phyloP scores from a whole-genome alignment of 2,888 invertebrate genomes.

The Ryuthela nishihirai region DNA sequence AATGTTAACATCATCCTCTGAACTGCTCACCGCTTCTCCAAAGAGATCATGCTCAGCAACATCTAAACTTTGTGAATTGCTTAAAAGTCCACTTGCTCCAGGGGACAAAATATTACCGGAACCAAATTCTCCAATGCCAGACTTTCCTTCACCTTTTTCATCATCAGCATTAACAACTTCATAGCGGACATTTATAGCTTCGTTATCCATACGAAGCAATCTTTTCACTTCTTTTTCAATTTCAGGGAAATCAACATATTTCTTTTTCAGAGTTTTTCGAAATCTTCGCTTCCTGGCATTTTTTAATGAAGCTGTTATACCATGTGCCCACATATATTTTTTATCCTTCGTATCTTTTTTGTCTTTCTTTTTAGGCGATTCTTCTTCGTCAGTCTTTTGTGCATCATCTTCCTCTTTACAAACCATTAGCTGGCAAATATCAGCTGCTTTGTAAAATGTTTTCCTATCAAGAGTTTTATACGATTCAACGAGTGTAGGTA shows the following conservation, averaged over 20 bases:
- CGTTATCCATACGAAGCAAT: constrained; percentile 80
- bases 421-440: constrained; percentile 85
- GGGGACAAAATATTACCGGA: constrained; percentile 9
- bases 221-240: constrained; percentile 97
- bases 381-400: constrained; percentile 59
- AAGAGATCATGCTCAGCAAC: constrained; percentile 79
- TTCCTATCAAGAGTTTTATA: constrained; percentile 94
- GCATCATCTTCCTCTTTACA: constrained; percentile 69
- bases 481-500: constrained; percentile 88
- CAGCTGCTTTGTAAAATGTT: constrained; percentile 96
- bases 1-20: constrained; percentile 73
- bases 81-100: constrained; percentile 13
- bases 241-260: constrained; percentile 94
- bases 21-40: constrained; percentile 87
- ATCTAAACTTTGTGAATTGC: constrained; percentile 40
- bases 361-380: constrained; percentile 41
- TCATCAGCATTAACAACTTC: constrained; percentile 87
- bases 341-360: constrained; percentile 81
- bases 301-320: constrained; percentile 91
- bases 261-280: constrained; percentile 91
- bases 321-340: constrained; percentile 91
- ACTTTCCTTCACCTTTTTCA: constrained; percentile 57
- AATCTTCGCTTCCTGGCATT: constrained; percentile 90
- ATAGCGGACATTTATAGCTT: constrained; percentile 82
- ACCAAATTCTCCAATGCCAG: constrained; percentile 32